phyloP scores from a whole-genome alignment of 1,140 invertebrate species.

The Habropoda laboriosa region DNA sequence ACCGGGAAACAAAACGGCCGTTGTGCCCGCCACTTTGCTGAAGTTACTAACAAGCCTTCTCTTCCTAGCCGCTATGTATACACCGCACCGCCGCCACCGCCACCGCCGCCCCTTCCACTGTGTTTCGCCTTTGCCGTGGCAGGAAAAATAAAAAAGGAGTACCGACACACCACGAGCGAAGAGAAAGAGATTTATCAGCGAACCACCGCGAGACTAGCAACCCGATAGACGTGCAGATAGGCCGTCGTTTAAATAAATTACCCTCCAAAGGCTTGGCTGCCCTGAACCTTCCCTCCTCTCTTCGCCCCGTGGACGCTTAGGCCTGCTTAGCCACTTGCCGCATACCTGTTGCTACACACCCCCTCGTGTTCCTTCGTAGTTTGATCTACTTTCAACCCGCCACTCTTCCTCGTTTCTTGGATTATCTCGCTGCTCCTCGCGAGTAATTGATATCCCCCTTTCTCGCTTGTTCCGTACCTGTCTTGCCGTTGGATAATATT shows the following conservation, averaged over 20 bases:
- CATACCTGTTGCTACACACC: constrained; percentile 13
- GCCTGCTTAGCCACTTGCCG: background rate
- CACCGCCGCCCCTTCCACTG: background rate
- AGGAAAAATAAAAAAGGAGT: background rate
- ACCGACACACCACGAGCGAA: constrained; percentile 22
- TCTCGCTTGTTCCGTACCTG: too few species aligned
- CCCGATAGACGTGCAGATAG: constrained; percentile 51
- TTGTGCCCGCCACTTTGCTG: constrained; percentile 3
- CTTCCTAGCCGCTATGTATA: background rate
- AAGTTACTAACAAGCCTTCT: constrained; percentile 37
- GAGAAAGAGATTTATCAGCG: constrained; percentile 42
- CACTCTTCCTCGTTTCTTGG: background rate
- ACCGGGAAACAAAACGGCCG: constrained; percentile 42
- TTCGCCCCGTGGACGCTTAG: background rate
- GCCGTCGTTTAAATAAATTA: constrained; percentile 52
- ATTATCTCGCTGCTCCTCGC: background rate
- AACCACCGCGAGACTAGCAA: constrained; percentile 39
- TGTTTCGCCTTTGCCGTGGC: background rate
- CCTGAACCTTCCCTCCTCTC: background rate
- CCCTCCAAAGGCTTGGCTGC: constrained; percentile 20
- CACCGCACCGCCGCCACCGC: background rate
- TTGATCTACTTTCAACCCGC: background rate
- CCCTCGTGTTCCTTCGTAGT: background rate
- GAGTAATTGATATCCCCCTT: background rate
- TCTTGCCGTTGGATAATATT: background rate